Evolutionary conservation across 2,113 vertebrate species (phyloP), one percentile per base, ranked within the genome.

Genomic region (Oryzias javanicus): DNA sequence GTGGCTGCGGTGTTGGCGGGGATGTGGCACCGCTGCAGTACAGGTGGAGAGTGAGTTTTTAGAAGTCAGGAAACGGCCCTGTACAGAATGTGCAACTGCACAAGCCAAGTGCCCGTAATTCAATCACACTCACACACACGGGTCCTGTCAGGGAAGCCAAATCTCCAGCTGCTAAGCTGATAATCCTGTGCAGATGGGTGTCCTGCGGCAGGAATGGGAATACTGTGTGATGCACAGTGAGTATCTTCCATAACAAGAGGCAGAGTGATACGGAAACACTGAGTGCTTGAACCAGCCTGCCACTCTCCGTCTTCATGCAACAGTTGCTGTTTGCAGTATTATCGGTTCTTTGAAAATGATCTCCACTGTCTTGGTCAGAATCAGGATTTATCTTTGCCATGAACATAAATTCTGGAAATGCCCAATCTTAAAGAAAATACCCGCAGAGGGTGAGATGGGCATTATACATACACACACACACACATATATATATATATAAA

Each of bases 141-240:
- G 60, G 72, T 58, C 14, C 67, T 64, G 76, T 67, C 63, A 70
- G 74, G 55, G 74, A 70, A 57, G 70, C 56, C 71, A 78, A 86
- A 85, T 86, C 81, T 85, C 83, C 70, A 72, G 52, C 62, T 75
- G 79, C 79, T 91, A 91, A 91, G 91, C 89, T 89, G 79, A 88
- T 92, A 91, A 91, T 90, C 87, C 86, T 59, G 69, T 69, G 76
- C 85, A 89, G 87, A 89, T 89, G 85, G 82, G 80, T 73, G 72
- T 84, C 70, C 81, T 66, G 52, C 69, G 66, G 72, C 49, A 46
- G 69, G 63, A 77, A 64, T 58, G 49, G 67, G 49, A 53, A 67
- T 41, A 40, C 50, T 70, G 64, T 72, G 51, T 60, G 42, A 58
- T 46, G n/a, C 42, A 64, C 53, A 63, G 47, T 54, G 76, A 69